Conservation (phyloP, 2,888 invertebrate genomes). For the Alviniconcha strummeri region DNA sequence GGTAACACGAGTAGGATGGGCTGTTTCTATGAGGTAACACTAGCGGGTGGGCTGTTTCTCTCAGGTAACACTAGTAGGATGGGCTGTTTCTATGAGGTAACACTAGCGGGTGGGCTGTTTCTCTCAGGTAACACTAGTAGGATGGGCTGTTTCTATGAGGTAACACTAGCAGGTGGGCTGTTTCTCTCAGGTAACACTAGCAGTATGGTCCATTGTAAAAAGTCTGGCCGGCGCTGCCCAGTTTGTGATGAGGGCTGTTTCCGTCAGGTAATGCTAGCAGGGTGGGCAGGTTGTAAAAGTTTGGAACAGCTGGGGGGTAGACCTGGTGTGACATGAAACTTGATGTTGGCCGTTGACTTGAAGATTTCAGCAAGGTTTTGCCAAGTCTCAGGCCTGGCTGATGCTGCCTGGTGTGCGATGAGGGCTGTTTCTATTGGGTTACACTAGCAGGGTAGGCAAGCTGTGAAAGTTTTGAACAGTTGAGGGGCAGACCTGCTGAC, state of each 20-base stretch:
- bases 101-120: no score
- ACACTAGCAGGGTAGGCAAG: neutral
- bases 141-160: slow-evolving; percentile 48
- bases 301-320: slow-evolving; percentile 49
- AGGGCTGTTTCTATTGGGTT: slow-evolving; percentile 50
- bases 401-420: slow-evolving; percentile 60
- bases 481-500: slow-evolving; percentile 28
- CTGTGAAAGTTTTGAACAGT: slow-evolving; percentile 53
- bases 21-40: no score
- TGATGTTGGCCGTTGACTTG: slow-evolving; percentile 37
- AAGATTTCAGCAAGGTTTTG: slow-evolving; percentile 42
- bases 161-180: neutral
- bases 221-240: slow-evolving; percentile 47
- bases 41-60: no score
- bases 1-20: no score
- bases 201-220: no score
- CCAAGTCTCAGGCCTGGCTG: slow-evolving; percentile 47
- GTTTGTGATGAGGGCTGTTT: slow-evolving; percentile 51
- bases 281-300: slow-evolving; percentile 49
- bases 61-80: no score
- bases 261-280: slow-evolving; percentile 39
- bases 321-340: no score
- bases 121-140: no score
- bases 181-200: no score
- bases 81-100: no score